Conservation (phyloP, 2,113 vertebrate species). For the Protomyctophum bolini region DNA sequence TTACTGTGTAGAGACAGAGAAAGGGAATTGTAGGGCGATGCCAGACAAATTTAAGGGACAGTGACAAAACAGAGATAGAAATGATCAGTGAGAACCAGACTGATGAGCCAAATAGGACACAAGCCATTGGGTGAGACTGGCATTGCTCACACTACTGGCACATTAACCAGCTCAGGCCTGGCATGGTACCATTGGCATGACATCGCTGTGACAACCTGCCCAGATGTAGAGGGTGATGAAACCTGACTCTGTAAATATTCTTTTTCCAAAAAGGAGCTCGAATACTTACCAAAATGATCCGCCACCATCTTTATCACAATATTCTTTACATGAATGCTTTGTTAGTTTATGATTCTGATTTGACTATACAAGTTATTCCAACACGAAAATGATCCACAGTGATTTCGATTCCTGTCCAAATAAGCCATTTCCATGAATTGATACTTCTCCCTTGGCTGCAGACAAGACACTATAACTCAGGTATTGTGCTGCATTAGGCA, state of each 20-base stretch:
- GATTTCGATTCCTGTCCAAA: background rate
- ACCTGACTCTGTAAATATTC: constrained; percentile 17
- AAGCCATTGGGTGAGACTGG: constrained; percentile 61
- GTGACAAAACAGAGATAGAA: constrained; percentile 7
- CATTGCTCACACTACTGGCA: constrained; percentile 41
- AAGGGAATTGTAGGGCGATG: background rate
- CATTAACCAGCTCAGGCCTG: constrained; percentile 50
- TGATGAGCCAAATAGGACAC: constrained; percentile 63
- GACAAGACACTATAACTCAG: constrained; percentile 14
- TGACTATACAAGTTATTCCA: constrained; percentile 8
- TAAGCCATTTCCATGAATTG: constrained; percentile 4
- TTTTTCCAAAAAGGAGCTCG: constrained; percentile 34
- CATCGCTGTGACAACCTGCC: constrained; percentile 58
- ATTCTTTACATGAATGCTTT: constrained; percentile 13
- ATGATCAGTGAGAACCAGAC: constrained; percentile 40
- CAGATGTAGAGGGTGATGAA: constrained; percentile 38
- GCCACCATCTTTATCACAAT: background rate
- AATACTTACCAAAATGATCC: background rate
- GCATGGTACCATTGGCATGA: constrained; percentile 46
- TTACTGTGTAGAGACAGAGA: no score
- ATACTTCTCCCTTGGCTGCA: constrained; percentile 9
- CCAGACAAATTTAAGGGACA: constrained; percentile 3
- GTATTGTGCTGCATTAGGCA: constrained; percentile 22
- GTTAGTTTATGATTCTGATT: constrained; percentile 10
- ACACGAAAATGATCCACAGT: background rate